These are phyloP conservation scores for Drosophila nr. fundita DNA, from an alignment of 2,888 invertebrate species.

Conservation along the genomic window DNA sequence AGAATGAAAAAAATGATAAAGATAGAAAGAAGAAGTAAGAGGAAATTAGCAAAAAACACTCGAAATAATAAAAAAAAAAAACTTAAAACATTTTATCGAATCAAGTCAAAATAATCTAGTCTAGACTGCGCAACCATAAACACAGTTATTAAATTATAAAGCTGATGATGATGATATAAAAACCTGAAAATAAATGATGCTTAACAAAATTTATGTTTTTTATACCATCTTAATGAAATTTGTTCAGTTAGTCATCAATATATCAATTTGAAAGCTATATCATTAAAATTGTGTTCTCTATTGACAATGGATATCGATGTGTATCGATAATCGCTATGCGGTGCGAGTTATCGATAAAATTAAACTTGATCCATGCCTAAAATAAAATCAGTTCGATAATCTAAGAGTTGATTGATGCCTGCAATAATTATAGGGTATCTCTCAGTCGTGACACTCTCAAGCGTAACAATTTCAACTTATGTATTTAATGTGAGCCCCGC, in stretches of 20 bases:
- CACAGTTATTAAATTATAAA: background rate
- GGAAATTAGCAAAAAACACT: background rate
- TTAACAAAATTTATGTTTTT: no score
- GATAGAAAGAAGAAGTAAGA: no score
- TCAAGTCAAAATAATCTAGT: background rate
- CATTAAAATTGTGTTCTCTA: fast-evolving
- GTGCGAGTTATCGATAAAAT: background rate
- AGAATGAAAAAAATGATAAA: background rate
- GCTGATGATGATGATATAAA: no score
- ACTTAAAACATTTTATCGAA: background rate
- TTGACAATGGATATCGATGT: background rate
- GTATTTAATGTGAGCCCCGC: background rate
- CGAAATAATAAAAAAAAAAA: background rate
- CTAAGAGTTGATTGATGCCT: background rate
- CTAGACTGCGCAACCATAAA: background rate
- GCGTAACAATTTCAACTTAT: background rate
- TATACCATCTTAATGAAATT: no score
- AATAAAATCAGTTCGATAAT: background rate
- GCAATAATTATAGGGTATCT: constrained; percentile 2
- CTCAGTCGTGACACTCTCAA: background rate
- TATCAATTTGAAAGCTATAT: background rate
- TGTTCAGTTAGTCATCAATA: no score
- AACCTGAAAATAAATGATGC: no score
- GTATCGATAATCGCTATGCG: background rate
- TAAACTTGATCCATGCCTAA: background rate